Percentiles rank a stretch among this genome's conserved stretches.
These are phyloP conservation scores for Raja brachyura DNA, from an alignment of 2,113 vertebrate species.

Conservation along the genomic window DNA sequence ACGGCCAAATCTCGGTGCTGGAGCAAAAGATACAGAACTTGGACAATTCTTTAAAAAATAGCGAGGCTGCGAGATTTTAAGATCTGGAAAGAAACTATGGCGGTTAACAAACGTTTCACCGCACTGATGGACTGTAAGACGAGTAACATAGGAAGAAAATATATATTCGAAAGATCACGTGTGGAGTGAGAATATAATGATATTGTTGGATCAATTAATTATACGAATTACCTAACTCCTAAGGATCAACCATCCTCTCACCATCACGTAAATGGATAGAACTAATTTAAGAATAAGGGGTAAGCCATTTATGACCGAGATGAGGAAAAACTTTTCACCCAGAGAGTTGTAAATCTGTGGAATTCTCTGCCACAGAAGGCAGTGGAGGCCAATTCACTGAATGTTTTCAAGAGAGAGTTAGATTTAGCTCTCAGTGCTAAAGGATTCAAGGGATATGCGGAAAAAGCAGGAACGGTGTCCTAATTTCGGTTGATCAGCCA, in stretches of 20 bases:
- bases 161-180: background rate
- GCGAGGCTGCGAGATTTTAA: background rate
- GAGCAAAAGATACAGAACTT: background rate
- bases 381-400: too few species aligned
- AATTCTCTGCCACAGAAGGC: too few species aligned
- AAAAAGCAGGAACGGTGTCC: too few species aligned
- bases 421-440: too few species aligned
- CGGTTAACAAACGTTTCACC: background rate
- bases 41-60: background rate
- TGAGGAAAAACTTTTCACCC: too few species aligned
- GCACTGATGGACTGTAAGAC: background rate
- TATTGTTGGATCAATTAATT: background rate
- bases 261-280: background rate
- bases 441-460: too few species aligned
- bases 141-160: background rate
- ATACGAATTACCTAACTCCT: background rate
- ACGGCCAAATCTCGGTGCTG: background rate
- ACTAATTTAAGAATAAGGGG: background rate
- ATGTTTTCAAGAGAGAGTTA: too few species aligned
- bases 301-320: too few species aligned
- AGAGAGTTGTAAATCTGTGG: too few species aligned
- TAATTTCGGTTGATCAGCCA: too few species aligned
- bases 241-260: background rate
- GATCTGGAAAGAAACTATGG: background rate
- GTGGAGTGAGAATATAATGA: background rate